Evolutionary conservation across 2,888 invertebrate genomes (phyloP), one percentile per base, ranked within the genome.

Genomic region (Eledone cirrhosa): DNA sequence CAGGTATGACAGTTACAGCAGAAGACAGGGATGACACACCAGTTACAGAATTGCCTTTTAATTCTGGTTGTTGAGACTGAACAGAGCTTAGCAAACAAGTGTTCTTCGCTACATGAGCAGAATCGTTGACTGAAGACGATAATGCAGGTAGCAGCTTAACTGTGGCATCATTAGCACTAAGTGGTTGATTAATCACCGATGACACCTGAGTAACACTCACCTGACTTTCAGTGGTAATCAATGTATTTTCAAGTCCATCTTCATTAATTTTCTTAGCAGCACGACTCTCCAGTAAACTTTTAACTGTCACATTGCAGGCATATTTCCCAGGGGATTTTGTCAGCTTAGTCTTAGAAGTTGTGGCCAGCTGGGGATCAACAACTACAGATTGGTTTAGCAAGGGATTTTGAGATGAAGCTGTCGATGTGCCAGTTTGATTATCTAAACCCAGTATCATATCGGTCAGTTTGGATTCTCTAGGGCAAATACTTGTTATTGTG

Each of bases 231-330:
- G 24, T 31, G 41, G 47, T 72, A 19, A 59, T 63, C 22, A 74
- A 41, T 22, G 47, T 53, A 59, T 77, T 78, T 41, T 77, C 77
- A 22, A 48, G 53, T 16, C 22, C 67, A 11, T 47, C 78, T 7
- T 85, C 84, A 1, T 76, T 31, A 29, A 79, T 48, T 63, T 84
- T 84, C 22, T 78, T 78, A 2, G 82, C 69, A 8, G 83, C 87
- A 77, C 87, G 79, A 69, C 84, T 88, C 80, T 88, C 87, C 75
- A 89, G 81, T 67, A 89, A 81, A 41, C 85, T 85, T 83, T 88
- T 88, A 0, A 89, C 89, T 19, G 89, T 89, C 24, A 89, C 86
- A 80, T 88, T 88, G 27, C 84, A 85, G 19, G 89, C 88, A 80
- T 88, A 89, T 76, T 87, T 86, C 27, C 79, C 67, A 27, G 78